Evolutionary conservation across 30 jellyfish, hydroid and myxozoan species (phyloP), one percentile per base, ranked within the genome.

Genomic region (Chrysaora quinquecirrha): DNA sequence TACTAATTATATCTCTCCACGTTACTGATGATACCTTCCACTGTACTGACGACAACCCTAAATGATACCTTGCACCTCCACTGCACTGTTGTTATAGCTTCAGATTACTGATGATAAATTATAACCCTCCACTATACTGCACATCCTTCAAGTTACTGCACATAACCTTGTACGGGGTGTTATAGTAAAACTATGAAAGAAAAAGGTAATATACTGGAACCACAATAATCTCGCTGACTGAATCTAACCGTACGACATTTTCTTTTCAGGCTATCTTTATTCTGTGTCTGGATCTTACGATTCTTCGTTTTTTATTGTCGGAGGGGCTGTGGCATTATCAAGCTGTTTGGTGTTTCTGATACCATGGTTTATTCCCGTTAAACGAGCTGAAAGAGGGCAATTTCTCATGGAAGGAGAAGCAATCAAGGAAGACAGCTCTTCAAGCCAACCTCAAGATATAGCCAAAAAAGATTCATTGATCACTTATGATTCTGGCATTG

Each of bases 341-440:
- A n/a, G 71, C 30, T 76, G 96, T 58, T 65, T 71, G 20, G 50
- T 76, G 87, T 87, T 87, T 64, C 87, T 87, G 22, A 60, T 87
- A 14, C 96, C 96, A 7, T 77, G 90, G 96, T 76, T 87, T 12
- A 61, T 87, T 3, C 89, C 96, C 4, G 16, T 21, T 23, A 47
- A 31, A 20, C 75, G 72, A 12, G 23, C 2, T 22, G 64, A 48
- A 30, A 71, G n/a, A n/a, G n/a, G n/a, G n/a, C n/a, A 54, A n/a
- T 25, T 62, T 0, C 21, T 78, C 10, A 1, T 64, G n/a, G n/a
- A n/a, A 20, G 70, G 62, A 29, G 76, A 80, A 31, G 82, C 24
- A 0, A 38, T 28, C 18, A 33, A 43, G 20, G 21, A 7, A 16
- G 67, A n/a, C n/a, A n/a, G 73, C 21, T 29, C 79, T 25, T 67